phyloP scores from a whole-genome alignment of 2,888 invertebrate genomes.

The Amblyjoppa proteus region DNA sequence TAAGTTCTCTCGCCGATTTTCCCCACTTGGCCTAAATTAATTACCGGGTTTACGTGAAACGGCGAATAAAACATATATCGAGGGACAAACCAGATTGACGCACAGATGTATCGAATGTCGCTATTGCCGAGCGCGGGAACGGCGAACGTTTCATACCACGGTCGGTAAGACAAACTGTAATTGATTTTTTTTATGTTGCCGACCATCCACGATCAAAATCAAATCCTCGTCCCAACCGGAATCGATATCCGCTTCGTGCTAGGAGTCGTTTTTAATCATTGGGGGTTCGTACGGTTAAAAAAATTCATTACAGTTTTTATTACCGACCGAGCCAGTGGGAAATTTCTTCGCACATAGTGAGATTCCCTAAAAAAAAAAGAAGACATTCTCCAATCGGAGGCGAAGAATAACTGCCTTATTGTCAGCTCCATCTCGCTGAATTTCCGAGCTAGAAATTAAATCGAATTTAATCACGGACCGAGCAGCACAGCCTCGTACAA shows the following conservation, averaged over 20 bases:
- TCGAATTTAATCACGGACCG: conserved; percentile 82
- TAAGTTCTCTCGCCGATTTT: not conserved
- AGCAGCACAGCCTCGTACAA: conserved; percentile 21
- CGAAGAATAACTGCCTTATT: conserved; percentile 22
- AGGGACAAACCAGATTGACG: conserved; percentile 34
- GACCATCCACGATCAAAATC: no score
- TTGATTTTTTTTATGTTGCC: not conserved
- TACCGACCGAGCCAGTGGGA: not conserved
- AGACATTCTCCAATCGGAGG: conserved; percentile 19
- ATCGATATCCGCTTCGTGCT: no score
- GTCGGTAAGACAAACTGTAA: not conserved
- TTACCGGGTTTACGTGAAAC: conserved; percentile 32
- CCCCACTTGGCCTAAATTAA: conserved; percentile 32
- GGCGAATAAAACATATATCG: conserved; percentile 45
- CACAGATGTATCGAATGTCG: conserved; percentile 28
- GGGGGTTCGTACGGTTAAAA: no score
- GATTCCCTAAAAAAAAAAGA: not conserved
- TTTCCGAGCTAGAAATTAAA: conserved; percentile 79
- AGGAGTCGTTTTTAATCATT: no score
- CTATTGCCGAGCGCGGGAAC: conserved; percentile 17
- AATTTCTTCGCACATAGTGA: not conserved
- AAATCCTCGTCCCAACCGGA: no score
- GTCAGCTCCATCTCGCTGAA: conserved; percentile 51
- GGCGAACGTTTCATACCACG: not conserved
- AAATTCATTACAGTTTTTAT: not conserved